A percentile compares a stretch with the other conserved stretches of the same genome.
Conservation (phyloP, 2,888 invertebrate genomes). For the Mimachlamys varia region DNA sequence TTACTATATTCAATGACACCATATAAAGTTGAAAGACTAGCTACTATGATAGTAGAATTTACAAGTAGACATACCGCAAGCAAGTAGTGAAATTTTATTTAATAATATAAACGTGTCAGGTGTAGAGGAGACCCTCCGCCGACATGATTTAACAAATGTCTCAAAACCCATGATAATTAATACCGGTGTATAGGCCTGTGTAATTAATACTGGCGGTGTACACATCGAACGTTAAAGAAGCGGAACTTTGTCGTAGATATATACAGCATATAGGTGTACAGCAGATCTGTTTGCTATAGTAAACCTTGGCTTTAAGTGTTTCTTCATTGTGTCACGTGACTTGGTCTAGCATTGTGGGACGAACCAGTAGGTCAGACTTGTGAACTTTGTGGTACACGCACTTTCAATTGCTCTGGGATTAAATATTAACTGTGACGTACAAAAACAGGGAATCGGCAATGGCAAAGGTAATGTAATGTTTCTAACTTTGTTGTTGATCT, state of each 20-base stretch:
- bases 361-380: background rate
- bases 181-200: background rate
- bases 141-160: too few relatives aligned
- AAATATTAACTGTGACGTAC: background rate
- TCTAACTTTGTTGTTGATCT: background rate
- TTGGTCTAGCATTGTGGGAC: background rate
- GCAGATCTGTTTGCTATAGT: background rate
- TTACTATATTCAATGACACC: too few relatives aligned
- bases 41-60: too few relatives aligned
- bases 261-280: background rate
- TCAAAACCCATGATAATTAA: background rate
- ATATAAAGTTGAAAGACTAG: too few relatives aligned
- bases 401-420: background rate
- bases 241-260: background rate
- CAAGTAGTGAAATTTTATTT: too few relatives aligned
- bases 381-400: background rate
- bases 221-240: background rate
- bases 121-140: background rate
- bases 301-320: constrained; percentile 34
- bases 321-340: background rate
- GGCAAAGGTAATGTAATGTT: background rate
- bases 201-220: constrained; percentile 1
- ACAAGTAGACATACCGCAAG: too few relatives aligned
- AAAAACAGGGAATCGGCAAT: background rate
- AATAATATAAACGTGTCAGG: too few relatives aligned